Percentiles rank a stretch among this genome's conserved stretches.
phyloP scores from a whole-genome alignment of 2,888 invertebrate species.

The Dasysyrphus tricinctus region DNA sequence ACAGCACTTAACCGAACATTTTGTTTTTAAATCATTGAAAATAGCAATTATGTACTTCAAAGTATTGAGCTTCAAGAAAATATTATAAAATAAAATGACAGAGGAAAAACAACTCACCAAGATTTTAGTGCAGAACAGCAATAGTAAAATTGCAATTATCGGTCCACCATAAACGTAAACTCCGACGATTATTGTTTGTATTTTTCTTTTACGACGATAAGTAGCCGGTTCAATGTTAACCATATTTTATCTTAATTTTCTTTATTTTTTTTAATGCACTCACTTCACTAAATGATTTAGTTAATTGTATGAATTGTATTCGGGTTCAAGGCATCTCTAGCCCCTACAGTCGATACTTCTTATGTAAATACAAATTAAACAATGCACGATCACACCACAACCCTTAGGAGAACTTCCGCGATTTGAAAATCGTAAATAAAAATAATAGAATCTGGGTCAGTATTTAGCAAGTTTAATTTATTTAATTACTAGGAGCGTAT shows the following conservation, averaged over 20 bases:
- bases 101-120: slow-evolving; percentile 18
- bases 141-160: slow-evolving; percentile 10
- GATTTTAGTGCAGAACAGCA: neutral
- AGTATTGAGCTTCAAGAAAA: neutral
- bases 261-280: neutral
- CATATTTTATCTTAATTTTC: neutral
- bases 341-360: neutral
- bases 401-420: slow-evolving; percentile 8
- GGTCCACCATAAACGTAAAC: slow-evolving; percentile 3
- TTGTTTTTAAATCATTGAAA: neutral
- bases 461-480: slow-evolving; percentile 31
- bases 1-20: neutral
- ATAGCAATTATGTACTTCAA: neutral
- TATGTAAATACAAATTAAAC: neutral
- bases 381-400: neutral
- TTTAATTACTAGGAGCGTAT: slow-evolving; percentile 12
- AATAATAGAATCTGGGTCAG: neutral
- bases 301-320: neutral
- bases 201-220: slow-evolving; percentile 24
- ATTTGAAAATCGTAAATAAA: slow-evolving; percentile 1
- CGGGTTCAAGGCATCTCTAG: slow-evolving; percentile 7
- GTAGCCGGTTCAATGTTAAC: slow-evolving; percentile 8
- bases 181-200: slow-evolving; percentile 26
- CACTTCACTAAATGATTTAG: neutral
- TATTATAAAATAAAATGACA: neutral